Percentiles rank a stretch among this genome's conserved stretches.
phyloP scores from a whole-genome alignment of 2,888 invertebrate species.

The Polymixis flavicincta region DNA sequence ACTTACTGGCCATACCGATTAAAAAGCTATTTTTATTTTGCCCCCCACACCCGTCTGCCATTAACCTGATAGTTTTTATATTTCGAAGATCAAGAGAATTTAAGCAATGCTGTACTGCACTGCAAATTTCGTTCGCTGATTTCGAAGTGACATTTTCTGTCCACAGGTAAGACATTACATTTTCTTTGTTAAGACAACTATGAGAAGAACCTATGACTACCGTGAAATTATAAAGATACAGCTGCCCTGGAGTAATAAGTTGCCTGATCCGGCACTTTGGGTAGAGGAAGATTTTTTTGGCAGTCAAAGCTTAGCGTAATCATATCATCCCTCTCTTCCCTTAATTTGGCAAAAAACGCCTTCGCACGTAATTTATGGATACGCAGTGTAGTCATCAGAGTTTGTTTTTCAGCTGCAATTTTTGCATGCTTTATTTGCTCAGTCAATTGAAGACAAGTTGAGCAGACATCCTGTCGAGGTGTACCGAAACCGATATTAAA shows the following conservation, averaged over 20 bases:
- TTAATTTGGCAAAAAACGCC: constrained; percentile 24
- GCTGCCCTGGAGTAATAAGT: constrained; percentile 49
- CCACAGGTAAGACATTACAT: constrained; percentile 46
- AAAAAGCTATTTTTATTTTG: constrained; percentile 55
- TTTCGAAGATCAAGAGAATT: constrained; percentile 28
- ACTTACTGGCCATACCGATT: constrained; percentile 35
- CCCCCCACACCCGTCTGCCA: constrained; percentile 54
- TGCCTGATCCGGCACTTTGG: constrained; percentile 45
- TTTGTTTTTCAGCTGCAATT: not conserved
- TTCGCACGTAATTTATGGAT: constrained; percentile 31
- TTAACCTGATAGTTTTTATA: constrained; percentile 39
- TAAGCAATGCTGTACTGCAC: constrained; percentile 34
- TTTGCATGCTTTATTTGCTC: not conserved
- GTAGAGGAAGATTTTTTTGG: constrained; percentile 53
- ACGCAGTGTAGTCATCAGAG: constrained; percentile 9
- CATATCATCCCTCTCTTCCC: not conserved
- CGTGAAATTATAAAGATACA: constrained; percentile 53
- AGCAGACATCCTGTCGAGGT: constrained; percentile 51
- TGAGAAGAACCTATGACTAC: constrained; percentile 33
- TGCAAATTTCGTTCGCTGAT: constrained; percentile 36
- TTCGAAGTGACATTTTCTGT: constrained; percentile 39
- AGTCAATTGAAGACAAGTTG: constrained; percentile 43
- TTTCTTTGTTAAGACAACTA: constrained; percentile 23
- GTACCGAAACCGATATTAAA: constrained; percentile 54
- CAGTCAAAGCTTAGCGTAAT: constrained; percentile 46